phyloP scores from a whole-genome alignment of 2,113 vertebrate genomes.

The Fulmarus glacialis region DNA sequence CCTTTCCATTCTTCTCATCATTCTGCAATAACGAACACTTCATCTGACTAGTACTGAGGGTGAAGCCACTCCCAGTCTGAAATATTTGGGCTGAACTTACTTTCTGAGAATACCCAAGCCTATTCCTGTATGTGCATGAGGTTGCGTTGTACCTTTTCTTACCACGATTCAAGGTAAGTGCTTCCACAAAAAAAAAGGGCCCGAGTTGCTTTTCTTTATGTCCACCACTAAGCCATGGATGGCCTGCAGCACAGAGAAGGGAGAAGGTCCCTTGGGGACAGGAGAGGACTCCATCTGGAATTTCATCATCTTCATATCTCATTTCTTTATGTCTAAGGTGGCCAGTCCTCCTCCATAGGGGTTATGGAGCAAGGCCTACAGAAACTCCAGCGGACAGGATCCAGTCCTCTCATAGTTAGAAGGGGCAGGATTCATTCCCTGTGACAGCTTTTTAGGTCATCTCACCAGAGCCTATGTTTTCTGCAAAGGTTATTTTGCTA shows the following conservation, averaged over 20 bases:
- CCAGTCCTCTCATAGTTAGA: neutral
- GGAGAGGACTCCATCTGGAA: neutral
- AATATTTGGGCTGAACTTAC: neutral
- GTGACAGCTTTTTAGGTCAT: neutral
- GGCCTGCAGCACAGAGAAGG: neutral
- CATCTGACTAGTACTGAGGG: too few species aligned
- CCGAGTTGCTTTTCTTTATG: neutral
- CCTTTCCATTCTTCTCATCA: neutral
- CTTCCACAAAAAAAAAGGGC: neutral
- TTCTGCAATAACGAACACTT: neutral
- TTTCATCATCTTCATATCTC: neutral
- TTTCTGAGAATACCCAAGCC: neutral
- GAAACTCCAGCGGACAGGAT: neutral
- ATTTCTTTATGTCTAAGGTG: neutral
- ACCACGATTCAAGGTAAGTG: neutral
- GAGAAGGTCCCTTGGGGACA: neutral
- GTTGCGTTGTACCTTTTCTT: neutral
- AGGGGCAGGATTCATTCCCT: neutral
- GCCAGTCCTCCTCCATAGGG: neutral
- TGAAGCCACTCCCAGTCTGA: neutral
- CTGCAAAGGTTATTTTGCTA: neutral
- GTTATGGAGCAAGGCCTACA: neutral
- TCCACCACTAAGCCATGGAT: neutral
- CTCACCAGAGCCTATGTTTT: neutral
- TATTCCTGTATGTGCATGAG: fast-evolving